A percentile compares a stretch with the other conserved stretches of the same genome.
Conservation (phyloP, 2,113 vertebrate species). For the Phalacrocorax carbo region DNA sequence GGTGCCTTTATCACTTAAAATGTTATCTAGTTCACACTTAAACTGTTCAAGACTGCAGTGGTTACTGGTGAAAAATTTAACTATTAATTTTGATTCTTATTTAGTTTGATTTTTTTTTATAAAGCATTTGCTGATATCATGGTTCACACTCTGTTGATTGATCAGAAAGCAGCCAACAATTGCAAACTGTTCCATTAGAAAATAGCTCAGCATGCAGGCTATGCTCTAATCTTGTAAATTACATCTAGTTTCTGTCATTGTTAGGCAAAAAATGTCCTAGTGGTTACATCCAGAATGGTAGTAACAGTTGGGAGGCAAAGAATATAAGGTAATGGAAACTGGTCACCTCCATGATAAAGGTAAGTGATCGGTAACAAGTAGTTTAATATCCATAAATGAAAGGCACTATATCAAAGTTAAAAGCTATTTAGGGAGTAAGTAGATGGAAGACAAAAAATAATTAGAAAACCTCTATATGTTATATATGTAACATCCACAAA, state of each 20-base stretch:
- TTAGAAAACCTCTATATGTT: not conserved
- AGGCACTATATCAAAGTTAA: not conserved
- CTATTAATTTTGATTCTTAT: not conserved
- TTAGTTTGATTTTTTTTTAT: not conserved
- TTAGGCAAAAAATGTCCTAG: not conserved
- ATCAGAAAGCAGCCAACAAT: not conserved
- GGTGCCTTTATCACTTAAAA: not conserved
- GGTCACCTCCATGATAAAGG: not conserved
- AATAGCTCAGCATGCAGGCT: not conserved
- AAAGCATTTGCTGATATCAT: not conserved
- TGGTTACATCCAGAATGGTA: not conserved
- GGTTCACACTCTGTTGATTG: not conserved
- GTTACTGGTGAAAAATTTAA: not conserved
- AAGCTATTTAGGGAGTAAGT: not conserved
- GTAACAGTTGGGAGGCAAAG: not conserved
- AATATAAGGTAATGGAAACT: not conserved
- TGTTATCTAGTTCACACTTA: not conserved
- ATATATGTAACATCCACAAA: not conserved
- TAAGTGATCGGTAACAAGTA: not conserved
- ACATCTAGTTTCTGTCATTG: not conserved
- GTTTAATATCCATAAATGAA: not conserved
- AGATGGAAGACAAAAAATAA: not conserved
- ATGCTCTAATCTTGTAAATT: not conserved
- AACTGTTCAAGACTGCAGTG: not conserved
- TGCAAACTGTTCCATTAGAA: not conserved